These are phyloP conservation scores for Ochropleura plecta DNA, from an alignment of 2,888 invertebrate species.

Conservation along the genomic window DNA sequence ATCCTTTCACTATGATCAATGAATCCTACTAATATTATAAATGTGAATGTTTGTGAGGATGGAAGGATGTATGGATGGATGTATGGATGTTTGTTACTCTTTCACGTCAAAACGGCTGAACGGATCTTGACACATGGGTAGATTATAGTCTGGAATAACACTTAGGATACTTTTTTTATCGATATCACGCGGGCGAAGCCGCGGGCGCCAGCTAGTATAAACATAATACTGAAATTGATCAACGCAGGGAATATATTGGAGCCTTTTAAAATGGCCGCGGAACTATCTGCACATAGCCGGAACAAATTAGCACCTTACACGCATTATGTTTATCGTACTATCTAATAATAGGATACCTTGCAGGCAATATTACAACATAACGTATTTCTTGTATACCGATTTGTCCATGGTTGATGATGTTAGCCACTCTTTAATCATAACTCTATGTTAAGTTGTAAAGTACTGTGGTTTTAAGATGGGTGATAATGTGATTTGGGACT, in stretches of 20 bases:
- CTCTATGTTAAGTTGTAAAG: neutral
- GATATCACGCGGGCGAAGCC: too few species aligned
- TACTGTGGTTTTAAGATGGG: neutral
- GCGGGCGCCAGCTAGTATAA: too few species aligned
- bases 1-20: too few species aligned
- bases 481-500: neutral
- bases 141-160: too few species aligned
- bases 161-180: too few species aligned
- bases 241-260: conserved; percentile 8
- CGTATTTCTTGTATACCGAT: conserved; percentile 38
- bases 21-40: too few species aligned
- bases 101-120: too few species aligned
- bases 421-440: conserved; percentile 8
- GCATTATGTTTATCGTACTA: conserved; percentile 57
- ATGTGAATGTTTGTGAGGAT: too few species aligned
- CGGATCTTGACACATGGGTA: too few species aligned
- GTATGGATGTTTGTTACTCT: too few species aligned
- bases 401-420: conserved; percentile 26
- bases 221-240: conserved; percentile 26
- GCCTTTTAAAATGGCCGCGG: conserved; percentile 39
- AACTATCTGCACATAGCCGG: conserved; percentile 48
- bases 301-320: conserved; percentile 65
- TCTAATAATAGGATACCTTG: conserved; percentile 62
- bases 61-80: too few species aligned
- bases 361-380: conserved; percentile 55